phyloP scores from a whole-genome alignment of 2,113 vertebrate species.

The Corythoichthys haematopterus region DNA sequence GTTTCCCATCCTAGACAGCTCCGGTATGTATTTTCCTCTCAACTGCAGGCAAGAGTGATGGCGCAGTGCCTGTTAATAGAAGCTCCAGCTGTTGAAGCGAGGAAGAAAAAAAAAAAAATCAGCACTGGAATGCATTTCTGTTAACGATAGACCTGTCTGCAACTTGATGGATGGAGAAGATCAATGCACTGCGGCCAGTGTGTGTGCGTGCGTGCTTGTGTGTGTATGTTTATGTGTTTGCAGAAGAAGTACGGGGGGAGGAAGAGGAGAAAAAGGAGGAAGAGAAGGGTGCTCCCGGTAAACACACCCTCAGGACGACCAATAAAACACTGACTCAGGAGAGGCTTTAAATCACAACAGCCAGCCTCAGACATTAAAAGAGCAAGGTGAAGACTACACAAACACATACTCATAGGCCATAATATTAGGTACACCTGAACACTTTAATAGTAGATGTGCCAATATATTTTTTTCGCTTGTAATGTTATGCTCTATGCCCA shows the following conservation, averaged over 20 bases:
- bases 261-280: conserved; percentile 20
- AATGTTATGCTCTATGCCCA: too few relatives aligned
- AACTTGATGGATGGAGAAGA: conserved; percentile 58
- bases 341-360: conserved; percentile 66
- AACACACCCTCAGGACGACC: conserved; percentile 60
- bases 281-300: conserved; percentile 42
- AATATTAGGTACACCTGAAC: conserved; percentile 25
- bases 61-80: conserved; percentile 38
- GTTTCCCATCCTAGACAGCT: conserved; percentile 29
- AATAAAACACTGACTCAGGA: conserved; percentile 68
- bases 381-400: conserved; percentile 45
- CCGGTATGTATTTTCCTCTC: conserved; percentile 19
- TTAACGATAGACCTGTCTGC: conserved; percentile 48
- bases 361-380: conserved; percentile 54
- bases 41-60: conserved; percentile 43
- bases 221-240: conserved; percentile 59
- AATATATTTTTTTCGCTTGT: too few relatives aligned
- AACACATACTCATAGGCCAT: conserved; percentile 47
- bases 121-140: conserved; percentile 43
- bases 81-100: conserved; percentile 39
- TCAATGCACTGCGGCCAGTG: conserved; percentile 50
- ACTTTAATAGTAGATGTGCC: neutral
- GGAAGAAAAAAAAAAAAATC: conserved; percentile 59
- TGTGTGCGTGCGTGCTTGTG: conserved; percentile 10
- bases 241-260: conserved; percentile 43